Evolutionary conservation across 2,797 vertebrate genomes (phyloP).

Genomic region (Myotis myotis): DNA sequence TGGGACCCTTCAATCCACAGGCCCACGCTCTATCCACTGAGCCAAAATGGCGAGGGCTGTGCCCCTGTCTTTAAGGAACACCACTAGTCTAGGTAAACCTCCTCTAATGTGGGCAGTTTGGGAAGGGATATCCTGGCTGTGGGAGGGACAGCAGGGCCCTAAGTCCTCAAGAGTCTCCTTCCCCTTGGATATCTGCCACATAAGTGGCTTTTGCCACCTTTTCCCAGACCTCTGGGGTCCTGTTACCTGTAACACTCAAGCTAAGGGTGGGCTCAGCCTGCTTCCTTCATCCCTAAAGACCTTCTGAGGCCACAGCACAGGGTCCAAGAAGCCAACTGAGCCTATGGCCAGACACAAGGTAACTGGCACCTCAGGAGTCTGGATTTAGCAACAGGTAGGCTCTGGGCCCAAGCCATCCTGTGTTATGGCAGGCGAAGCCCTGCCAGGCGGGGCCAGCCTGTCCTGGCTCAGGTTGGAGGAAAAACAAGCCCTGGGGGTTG

Average conservation of each 20-base stretch:
- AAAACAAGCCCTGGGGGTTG: neutral
- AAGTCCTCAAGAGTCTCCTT: neutral
- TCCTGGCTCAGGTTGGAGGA: neutral
- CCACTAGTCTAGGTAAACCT: neutral
- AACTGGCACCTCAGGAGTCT: neutral
- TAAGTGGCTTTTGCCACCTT: neutral
- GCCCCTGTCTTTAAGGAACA: neutral
- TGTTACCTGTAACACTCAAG: neutral
- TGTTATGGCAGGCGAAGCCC: neutral
- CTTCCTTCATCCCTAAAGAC: neutral
- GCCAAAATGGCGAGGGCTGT: neutral
- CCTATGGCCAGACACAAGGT: neutral
- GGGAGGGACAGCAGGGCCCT: neutral
- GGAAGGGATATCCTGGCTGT: neutral
- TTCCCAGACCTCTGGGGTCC: neutral
- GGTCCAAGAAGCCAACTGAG: neutral
- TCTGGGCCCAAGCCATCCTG: neutral
- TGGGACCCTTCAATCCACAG: too few species aligned
- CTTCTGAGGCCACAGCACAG: neutral
- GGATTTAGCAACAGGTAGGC: constrained; percentile 8
- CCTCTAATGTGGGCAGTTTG: neutral
- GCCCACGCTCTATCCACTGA: too few species aligned
- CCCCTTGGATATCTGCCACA: neutral
- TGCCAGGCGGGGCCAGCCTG: neutral
- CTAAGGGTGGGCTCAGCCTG: neutral